Percentiles rank a stretch among this genome's conserved stretches.
These are phyloP conservation scores for Cossypha polioptera DNA, from an alignment of 2,797 vertebrate genomes.

Conservation along the genomic window DNA sequence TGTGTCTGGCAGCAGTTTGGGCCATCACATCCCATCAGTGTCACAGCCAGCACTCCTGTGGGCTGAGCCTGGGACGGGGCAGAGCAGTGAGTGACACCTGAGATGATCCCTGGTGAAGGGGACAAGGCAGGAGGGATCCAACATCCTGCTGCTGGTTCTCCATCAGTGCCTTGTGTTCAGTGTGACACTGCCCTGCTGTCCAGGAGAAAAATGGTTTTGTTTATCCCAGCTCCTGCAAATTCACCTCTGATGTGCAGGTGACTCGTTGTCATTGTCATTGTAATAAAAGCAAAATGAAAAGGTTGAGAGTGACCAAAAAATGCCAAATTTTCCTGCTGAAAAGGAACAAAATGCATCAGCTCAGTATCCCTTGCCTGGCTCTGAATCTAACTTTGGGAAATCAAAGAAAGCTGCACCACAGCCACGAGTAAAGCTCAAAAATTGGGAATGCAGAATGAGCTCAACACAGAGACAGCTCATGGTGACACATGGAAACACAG, in stretches of 20 bases:
- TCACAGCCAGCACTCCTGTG: not conserved
- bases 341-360: not conserved
- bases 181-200: not conserved
- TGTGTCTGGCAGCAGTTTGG: not conserved
- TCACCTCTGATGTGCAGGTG: not conserved
- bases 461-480: not conserved
- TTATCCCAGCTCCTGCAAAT: not conserved
- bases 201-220: not conserved
- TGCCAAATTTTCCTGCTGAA: not conserved
- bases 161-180: not conserved
- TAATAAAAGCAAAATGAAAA: not conserved
- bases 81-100: not conserved
- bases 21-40: not conserved
- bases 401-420: not conserved
- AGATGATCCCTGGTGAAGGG: not conserved
- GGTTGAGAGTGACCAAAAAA: not conserved
- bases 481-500: fast-evolving
- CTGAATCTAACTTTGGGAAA: not conserved
- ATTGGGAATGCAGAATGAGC: not conserved
- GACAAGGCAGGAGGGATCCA: not conserved
- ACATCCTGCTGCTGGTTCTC: not conserved
- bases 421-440: not conserved
- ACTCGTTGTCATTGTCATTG: not conserved
- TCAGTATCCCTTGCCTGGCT: not conserved
- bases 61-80: not conserved